These are phyloP conservation scores for Haliclystus octoradiatus DNA, from an alignment of 30 jellyfish, hydroid and myxozoan genomes.

Conservation along the genomic window DNA sequence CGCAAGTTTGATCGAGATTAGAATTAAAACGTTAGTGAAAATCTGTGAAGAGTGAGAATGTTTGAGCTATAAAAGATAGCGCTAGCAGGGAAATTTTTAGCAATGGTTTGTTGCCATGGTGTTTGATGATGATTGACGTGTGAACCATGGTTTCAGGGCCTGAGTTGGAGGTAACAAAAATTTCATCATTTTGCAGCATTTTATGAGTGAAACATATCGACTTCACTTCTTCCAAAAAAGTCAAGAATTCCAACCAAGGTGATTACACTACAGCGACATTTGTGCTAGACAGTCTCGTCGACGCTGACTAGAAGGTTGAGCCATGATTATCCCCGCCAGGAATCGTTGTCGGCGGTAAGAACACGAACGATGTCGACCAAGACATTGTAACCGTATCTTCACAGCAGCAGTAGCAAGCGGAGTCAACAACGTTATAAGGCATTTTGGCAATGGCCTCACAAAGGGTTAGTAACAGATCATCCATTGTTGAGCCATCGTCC, in stretches of 20 bases:
- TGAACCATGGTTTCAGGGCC: not conserved
- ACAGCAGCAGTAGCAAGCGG: not conserved
- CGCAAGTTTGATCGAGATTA: no score
- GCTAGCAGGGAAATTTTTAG: no score
- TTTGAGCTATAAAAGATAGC: no score
- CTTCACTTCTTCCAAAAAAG: no score
- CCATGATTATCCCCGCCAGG: constrained; percentile 2
- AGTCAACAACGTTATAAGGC: not conserved
- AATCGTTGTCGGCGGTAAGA: not conserved
- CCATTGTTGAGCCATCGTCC: constrained; percentile 1
- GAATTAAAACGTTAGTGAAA: no score
- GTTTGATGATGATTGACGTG: not conserved
- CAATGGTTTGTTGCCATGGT: not conserved
- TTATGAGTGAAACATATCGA: no score
- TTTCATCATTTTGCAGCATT: no score
- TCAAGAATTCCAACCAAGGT: no score
- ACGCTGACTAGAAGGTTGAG: not conserved
- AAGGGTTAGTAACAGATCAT: not conserved
- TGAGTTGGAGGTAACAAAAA: constrained; percentile 3
- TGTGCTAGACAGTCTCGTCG: not conserved
- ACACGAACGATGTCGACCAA: not conserved
- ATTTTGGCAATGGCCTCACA: not conserved
- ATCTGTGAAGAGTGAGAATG: no score
- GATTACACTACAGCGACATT: no score
- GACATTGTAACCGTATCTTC: not conserved